Evolutionary conservation across 2,113 vertebrate species (phyloP).

Genomic region (Colaptes auratus): DNA sequence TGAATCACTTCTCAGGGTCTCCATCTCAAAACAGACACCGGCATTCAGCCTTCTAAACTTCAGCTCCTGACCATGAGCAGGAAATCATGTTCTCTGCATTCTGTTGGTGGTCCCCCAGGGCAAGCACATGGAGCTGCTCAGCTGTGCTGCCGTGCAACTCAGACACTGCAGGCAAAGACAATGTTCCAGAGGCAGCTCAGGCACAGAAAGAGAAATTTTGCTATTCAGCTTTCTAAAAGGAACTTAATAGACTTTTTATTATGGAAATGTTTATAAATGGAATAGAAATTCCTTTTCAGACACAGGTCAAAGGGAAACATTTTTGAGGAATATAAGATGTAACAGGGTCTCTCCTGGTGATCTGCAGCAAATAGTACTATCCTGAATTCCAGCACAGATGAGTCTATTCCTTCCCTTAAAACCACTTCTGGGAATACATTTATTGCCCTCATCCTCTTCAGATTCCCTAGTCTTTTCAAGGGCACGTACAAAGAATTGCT

Average conservation of each 20-base stretch:
- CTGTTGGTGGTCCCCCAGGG: not conserved
- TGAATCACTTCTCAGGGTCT: not conserved
- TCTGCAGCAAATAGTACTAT: not conserved
- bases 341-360: not conserved
- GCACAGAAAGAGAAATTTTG: not conserved
- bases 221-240: not conserved
- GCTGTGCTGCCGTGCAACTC: accelerated
- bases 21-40: not conserved
- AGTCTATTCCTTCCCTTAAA: not conserved
- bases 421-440: slow-evolving; percentile 24
- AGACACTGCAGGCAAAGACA: not conserved
- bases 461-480: slow-evolving; percentile 37
- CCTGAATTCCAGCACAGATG: not conserved
- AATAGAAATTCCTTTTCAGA: not conserved
- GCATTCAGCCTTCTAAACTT: not conserved
- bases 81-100: accelerated
- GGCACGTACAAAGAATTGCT: slow-evolving; percentile 23
- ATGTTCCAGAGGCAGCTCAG: not conserved
- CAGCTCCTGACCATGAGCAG: not conserved
- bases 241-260: not conserved
- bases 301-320: not conserved
- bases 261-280: not conserved
- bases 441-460: not conserved
- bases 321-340: not conserved
- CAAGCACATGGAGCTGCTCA: accelerated